phyloP scores from a whole-genome alignment of 2,888 invertebrate genomes.

The Latheticus oryzae region DNA sequence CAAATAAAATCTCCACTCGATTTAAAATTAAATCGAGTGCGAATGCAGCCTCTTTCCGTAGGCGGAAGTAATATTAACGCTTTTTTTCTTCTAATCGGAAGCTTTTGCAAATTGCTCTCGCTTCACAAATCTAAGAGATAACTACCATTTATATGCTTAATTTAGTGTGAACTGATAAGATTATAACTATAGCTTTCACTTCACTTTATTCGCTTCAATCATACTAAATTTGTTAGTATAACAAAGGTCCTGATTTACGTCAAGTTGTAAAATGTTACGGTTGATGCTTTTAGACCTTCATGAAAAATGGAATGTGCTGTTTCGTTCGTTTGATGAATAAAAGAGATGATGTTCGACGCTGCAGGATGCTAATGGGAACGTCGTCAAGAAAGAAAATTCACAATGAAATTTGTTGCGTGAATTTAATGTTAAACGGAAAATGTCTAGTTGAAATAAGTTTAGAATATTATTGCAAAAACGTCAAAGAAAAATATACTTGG shows the following conservation, averaged over 20 bases:
- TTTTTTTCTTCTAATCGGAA: too few species aligned
- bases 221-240: too few species aligned
- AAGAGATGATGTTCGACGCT: slow-evolving; percentile 2
- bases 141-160: slow-evolving; percentile 1
- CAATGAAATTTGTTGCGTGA: too few species aligned
- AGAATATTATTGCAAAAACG: too few species aligned
- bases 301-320: slow-evolving; percentile 6
- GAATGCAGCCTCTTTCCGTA: neutral
- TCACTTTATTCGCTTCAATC: too few species aligned
- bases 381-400: too few species aligned
- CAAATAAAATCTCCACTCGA: slow-evolving; percentile 4
- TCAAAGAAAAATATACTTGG: too few species aligned
- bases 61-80: slow-evolving; percentile 2
- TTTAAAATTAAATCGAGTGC: slow-evolving; percentile 7
- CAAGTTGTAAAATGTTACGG: slow-evolving; percentile 3
- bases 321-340: slow-evolving; percentile 3
- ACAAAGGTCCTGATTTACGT: slow-evolving; percentile 4
- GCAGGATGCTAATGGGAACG: too few species aligned
- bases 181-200: neutral
- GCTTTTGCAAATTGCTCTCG: neutral
- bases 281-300: neutral
- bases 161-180: slow-evolving; percentile 7
- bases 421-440: too few species aligned
- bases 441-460: too few species aligned
- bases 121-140: neutral